phyloP scores from a whole-genome alignment of 1,140 invertebrate species.

The Bombus sylvicola region DNA sequence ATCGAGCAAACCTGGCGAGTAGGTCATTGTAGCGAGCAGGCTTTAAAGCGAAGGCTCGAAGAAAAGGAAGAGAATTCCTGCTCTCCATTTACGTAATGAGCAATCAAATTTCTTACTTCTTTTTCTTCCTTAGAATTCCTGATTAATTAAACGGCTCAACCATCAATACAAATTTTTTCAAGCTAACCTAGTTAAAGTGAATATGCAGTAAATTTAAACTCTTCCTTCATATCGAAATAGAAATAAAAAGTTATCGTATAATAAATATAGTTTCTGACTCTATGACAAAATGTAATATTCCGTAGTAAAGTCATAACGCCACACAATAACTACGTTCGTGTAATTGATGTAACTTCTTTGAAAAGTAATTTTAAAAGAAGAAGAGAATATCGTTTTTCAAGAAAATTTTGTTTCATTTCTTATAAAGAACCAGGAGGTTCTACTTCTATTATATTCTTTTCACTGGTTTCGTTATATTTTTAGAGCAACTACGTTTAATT shows the following conservation, averaged over 20 bases:
- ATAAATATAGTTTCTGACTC: background rate
- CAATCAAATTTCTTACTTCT: constrained; percentile 9
- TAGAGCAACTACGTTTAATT: no score
- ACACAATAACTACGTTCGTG: no score
- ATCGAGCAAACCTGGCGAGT: constrained; percentile 70
- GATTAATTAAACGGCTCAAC: background rate
- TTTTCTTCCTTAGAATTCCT: background rate
- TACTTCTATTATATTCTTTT: no score
- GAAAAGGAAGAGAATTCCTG: background rate
- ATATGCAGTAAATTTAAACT: background rate
- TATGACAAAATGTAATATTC: background rate
- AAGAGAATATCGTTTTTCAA: no score
- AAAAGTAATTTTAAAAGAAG: no score
- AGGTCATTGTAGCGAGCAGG: constrained; percentile 54
- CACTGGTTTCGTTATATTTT: no score
- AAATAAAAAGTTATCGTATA: background rate
- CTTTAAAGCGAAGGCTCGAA: constrained; percentile 33
- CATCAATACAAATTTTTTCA: background rate
- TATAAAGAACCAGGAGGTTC: no score
- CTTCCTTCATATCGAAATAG: background rate
- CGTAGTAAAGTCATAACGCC: no score
- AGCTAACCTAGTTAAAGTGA: background rate
- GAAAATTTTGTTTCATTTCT: no score
- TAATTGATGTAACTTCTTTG: no score
- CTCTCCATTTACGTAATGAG: constrained; percentile 31